phyloP scores from a whole-genome alignment of 2,888 invertebrate species.

The Drosophila helvetica region DNA sequence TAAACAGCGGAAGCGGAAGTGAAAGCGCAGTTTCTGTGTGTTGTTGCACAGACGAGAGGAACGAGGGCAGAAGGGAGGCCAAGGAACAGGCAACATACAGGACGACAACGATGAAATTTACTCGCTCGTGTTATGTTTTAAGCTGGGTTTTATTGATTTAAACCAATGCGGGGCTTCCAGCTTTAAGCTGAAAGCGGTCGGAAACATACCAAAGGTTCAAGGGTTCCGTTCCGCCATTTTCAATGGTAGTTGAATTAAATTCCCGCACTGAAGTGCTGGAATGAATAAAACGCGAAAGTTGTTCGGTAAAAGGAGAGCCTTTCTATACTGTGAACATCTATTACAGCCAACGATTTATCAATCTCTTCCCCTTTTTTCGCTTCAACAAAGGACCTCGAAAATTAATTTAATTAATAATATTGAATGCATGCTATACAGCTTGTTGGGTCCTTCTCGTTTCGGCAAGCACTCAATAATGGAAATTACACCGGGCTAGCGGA shows the following conservation, averaged over 20 bases:
- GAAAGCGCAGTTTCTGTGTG: constrained; percentile 74
- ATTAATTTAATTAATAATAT: constrained; percentile 1
- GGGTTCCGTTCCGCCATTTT: background rate
- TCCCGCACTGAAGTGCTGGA: background rate
- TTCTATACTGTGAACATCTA: background rate
- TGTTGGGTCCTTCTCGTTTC: background rate
- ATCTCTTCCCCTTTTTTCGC: background rate
- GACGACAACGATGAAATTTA: constrained; percentile 64
- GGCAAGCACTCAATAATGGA: background rate
- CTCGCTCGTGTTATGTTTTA: constrained; percentile 44
- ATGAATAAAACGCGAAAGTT: background rate
- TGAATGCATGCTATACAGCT: background rate
- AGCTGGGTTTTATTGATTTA: background rate
- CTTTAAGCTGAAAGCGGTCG: background rate
- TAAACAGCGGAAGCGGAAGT: constrained; percentile 74
- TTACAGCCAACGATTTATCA: background rate
- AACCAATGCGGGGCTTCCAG: background rate
- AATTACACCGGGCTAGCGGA: background rate
- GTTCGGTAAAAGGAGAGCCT: no score
- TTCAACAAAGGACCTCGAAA: background rate
- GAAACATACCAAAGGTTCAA: background rate
- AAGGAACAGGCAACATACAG: constrained; percentile 47
- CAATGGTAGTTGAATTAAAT: background rate
- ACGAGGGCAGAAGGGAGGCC: constrained; percentile 2
- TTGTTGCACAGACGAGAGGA: constrained; percentile 35